Base-by-base conservation (phyloP, 2,113 vertebrate species). In the Dicrurus megarhynchus region DNA sequence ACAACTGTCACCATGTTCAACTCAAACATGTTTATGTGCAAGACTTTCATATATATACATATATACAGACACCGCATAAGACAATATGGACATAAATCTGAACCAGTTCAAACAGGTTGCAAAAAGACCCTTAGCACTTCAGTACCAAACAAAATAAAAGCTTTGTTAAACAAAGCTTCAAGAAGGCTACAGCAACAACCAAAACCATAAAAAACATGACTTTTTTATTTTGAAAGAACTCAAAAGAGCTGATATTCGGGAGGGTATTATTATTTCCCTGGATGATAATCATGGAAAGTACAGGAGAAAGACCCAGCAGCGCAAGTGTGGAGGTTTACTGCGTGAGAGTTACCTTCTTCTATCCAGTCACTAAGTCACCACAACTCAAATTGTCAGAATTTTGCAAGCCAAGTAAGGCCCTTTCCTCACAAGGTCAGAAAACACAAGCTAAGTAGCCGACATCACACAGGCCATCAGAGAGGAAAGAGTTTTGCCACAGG, bases 401-500 rank as follows among this genome's bases (percentile, higher is more conserved):
- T 1, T 82, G 35, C 37, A 60, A 55, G 16, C 16, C 39, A 44
- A 44, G 10, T 7, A 65, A 89, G 59, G 47, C 18, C 7, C 7
- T 21, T 52, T 74, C 33, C 28, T 56, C 17, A 27, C 7, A 70
- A 33, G 55, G n/a, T 22, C 24, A 44, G 32, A 77, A 67, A 46
- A 27, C 37, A 57, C 15, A 76, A 84, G n/a, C 37, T 26, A 61
- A 74, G 10, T 10, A 87, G 52, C 23, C 0, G 0, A 44, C 23
- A 82, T 10, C 13, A 42, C 16, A 13, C 0, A n/a, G 41, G 18
- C 28, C 16, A 59, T 24, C 35, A 60, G 26, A 74, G 13, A 33
- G 14, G 7, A 70, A 53, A 73, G 55, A 23, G 0, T 2, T 53
- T 22, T 64, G 30, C 14, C 30, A 67, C 19, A 71, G 70, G 61